These are phyloP conservation scores for Brachionus paranguensis DNA, from an alignment of 1,140 invertebrate species.

Conservation along the genomic window DNA sequence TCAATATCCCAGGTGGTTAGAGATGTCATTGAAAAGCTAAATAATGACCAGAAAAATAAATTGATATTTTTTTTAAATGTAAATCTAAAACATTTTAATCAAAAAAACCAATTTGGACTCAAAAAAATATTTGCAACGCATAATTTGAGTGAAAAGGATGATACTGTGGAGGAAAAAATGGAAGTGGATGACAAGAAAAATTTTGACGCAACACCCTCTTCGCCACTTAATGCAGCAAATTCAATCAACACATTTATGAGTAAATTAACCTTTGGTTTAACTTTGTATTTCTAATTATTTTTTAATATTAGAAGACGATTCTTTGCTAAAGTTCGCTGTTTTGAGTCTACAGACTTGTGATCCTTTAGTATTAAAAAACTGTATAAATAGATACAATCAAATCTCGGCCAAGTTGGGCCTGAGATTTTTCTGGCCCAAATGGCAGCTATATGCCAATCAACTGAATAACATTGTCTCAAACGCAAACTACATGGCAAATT, in stretches of 20 bases:
- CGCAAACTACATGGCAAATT: background rate
- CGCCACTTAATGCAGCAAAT: background rate
- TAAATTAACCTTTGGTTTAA: background rate
- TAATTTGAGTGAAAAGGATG: background rate
- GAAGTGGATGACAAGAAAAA: background rate
- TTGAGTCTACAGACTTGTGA: background rate
- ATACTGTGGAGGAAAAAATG: background rate
- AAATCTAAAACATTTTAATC: background rate
- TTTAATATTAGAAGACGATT: background rate
- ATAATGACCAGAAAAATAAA: background rate
- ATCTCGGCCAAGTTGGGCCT: background rate
- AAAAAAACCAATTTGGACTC: background rate
- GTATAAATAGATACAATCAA: slow-evolving; percentile 9
- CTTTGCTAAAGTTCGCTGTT: background rate
- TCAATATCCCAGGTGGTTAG: background rate
- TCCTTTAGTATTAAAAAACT: background rate
- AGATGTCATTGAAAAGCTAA: background rate
- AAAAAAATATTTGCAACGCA: background rate
- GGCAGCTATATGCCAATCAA: background rate
- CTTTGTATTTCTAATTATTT: background rate
- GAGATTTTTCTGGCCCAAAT: slow-evolving; percentile 36
- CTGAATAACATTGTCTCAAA: slow-evolving; percentile 3
- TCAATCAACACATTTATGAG: background rate
- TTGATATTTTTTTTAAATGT: slow-evolving; percentile 1
- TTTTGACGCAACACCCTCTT: background rate